Evolutionary conservation across 2,888 invertebrate genomes (phyloP).

Genomic region (Mechanitis mazaeus): DNA sequence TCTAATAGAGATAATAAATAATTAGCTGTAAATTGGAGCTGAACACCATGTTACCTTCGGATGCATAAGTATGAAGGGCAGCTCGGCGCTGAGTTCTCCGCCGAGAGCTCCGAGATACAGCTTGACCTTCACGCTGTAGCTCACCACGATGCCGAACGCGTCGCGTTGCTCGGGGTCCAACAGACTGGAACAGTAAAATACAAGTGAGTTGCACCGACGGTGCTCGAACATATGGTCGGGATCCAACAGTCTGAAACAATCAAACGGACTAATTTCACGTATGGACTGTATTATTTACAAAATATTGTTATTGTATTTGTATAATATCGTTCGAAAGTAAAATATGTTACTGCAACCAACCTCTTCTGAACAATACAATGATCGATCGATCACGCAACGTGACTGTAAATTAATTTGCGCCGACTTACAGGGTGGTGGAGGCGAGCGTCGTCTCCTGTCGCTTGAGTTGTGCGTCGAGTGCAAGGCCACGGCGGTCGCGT

Average conservation of each 20-base stretch:
- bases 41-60: slow-evolving; percentile 80
- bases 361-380: neutral
- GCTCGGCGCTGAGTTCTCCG: slow-evolving; percentile 93
- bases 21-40: too few species aligned
- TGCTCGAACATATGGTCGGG: slow-evolving; percentile 1
- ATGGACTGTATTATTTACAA: neutral
- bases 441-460: slow-evolving; percentile 90
- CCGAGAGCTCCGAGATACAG: slow-evolving; percentile 94
- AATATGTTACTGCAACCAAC: too few species aligned
- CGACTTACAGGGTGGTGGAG: slow-evolving; percentile 90
- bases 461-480: slow-evolving; percentile 93
- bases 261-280: neutral
- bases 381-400: neutral
- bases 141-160: slow-evolving; percentile 96
- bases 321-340: too few species aligned
- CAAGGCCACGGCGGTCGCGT: slow-evolving; percentile 91
- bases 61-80: slow-evolving; percentile 95
- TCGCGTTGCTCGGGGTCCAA: slow-evolving; percentile 88
- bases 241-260: slow-evolving; percentile 3
- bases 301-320: too few species aligned
- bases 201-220: slow-evolving; percentile 1
- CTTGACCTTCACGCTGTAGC: slow-evolving; percentile 96
- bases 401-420: too few species aligned
- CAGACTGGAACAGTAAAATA: slow-evolving; percentile 40
- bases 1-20: neutral